Percentiles rank a stretch among this genome's conserved stretches.
phyloP scores from a whole-genome alignment of 2,113 vertebrate genomes.

The Fulica atra region DNA sequence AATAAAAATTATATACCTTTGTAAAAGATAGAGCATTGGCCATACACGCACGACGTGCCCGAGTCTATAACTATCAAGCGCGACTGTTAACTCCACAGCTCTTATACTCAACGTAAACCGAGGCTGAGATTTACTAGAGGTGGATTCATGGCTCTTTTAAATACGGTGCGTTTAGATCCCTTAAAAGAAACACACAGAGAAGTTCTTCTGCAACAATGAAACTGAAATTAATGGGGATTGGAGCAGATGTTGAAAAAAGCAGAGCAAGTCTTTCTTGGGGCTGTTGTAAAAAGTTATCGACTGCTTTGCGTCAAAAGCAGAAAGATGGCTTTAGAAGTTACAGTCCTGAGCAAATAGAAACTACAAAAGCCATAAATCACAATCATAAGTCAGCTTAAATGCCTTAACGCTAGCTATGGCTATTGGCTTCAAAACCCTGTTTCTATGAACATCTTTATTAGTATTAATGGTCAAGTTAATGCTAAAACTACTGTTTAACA shows the following conservation, averaged over 20 bases:
- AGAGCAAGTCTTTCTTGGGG: conserved; percentile 26
- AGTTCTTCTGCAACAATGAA: conserved; percentile 41
- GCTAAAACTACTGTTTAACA: conserved; percentile 76
- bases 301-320: conserved; percentile 60
- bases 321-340: conserved; percentile 71
- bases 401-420: conserved; percentile 64
- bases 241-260: conserved; percentile 40
- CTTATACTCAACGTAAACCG: neutral
- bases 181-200: neutral
- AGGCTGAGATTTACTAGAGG: neutral
- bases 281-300: conserved; percentile 60
- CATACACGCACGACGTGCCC: neutral
- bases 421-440: conserved; percentile 42
- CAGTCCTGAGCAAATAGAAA: conserved; percentile 67
- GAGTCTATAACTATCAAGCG: neutral
- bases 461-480: conserved; percentile 73
- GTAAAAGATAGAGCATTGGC: neutral
- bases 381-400: conserved; percentile 75
- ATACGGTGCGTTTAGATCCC: neutral
- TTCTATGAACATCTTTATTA: conserved; percentile 58
- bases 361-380: conserved; percentile 84
- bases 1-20: neutral
- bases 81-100: neutral
- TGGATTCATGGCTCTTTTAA: neutral
- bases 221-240: conserved; percentile 62